Evolutionary conservation across 2,113 vertebrate genomes (phyloP), one percentile per base, ranked within the genome.

Genomic region (Azemiops feae): DNA sequence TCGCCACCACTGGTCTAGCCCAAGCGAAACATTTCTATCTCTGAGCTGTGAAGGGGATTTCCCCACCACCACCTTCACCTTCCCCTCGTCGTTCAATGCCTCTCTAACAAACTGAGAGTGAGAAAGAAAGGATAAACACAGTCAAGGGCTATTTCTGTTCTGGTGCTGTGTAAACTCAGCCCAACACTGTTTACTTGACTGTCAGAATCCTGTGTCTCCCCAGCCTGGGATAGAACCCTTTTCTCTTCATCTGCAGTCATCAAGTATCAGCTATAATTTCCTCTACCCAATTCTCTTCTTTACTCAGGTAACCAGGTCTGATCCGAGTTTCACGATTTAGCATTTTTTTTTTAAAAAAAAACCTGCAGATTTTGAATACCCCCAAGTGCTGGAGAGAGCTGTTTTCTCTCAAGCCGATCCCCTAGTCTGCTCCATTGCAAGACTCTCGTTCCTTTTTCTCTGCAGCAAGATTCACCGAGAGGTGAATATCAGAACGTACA

Each of bases 111-210:
- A 89, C 88, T 94, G 85, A 34, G 85, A 34, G 92, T 34, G 94
- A 90, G 94, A 95, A 94, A 93, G 95, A 94, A 95, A 97, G 93
- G 94, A 96, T 95, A 96, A 96, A 96, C 95, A 96, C 93, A 92
- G 88, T 53, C 74, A 96, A 96, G 90, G 53, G 89, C 93, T 94
- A 94, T 7, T 81, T 81, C 95, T 94, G 88, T 89, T 89, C 91
- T 92, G 69, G 95, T 85, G 74, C 94, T 95, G 94, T 94, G 95
- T 97, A 96, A 97, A 96, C 96, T 96, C 96, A 87, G 89, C 88
- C 54, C 88, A 39, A 93, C 95, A 96, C 93, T 88, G 96, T 97
- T 96, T 97, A 96, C 97, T 96, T 95, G 95, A 92, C 96, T 97
- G 96, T 97, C 96, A 96, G 92, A 50, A 93, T 60, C 92, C 69